Base-by-base conservation (phyloP, 2,113 vertebrate genomes). In the Alethe castanea region DNA sequence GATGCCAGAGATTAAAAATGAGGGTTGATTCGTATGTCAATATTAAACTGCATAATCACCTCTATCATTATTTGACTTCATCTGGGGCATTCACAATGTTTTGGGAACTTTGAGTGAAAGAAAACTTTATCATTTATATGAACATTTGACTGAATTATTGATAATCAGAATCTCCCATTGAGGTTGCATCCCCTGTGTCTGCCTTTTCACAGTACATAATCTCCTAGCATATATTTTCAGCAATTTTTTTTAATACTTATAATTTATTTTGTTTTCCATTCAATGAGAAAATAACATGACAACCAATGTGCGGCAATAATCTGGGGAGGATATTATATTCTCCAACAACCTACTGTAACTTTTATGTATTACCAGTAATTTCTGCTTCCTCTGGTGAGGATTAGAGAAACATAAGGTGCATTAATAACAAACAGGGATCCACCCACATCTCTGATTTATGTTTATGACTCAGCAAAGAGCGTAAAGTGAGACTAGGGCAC, bases 351-450 rank as follows among this genome's bases (percentile, higher is more conserved):
- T 77, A 52, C 87, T 94, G 85, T 77, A 94, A 93, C 47, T 91
- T 90, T 83, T 91, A 87, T 31, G 19, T 57, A 69, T 94, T 94
- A 93, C 53, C 88, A 86, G 81, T 73, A 92, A 95, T 91, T 94
- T 97, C 64, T 91, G 64, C 77, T 94, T 95, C 81, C 96, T 95
- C 77, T 89, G 67, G 70, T 0, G 23, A 93, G 56, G 77, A 57
- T 95, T 84, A 72, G 84, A 86, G 91, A 95, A 94, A 79, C 91
- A 93, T 86, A 87, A 96, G 94, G 91, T 95, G 77, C 80, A 95
- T 97, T 96, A 96, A 94, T 96, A 96, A 95, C 84, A 90, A 97
- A 78, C 88, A 96, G 62, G 95, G 91, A 90, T 92, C 90, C 92
- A 83, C 94, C 93, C 62, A 91, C 94, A 95, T 56, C 69, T 88